A percentile compares a stretch with the other conserved stretches of the same genome.
These are phyloP conservation scores for Tetraodon nigroviridis DNA, from an alignment of 2,113 vertebrate species.

Conservation along the genomic window DNA sequence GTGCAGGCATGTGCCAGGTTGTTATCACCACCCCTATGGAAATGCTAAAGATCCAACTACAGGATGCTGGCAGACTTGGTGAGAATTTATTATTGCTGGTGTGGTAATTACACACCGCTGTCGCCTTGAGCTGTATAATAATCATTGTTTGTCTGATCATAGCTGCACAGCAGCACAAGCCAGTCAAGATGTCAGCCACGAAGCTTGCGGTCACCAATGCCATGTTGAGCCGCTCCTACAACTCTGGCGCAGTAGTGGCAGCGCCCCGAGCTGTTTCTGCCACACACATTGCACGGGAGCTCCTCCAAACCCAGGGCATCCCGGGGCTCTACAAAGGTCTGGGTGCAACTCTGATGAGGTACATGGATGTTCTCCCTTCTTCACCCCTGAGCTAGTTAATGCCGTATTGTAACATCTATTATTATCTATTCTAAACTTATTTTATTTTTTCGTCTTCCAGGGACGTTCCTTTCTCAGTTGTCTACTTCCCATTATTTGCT, in stretches of 20 bases:
- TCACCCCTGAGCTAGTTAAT: neutral
- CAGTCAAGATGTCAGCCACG: constrained; percentile 53
- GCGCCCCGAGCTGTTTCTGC: constrained; percentile 66
- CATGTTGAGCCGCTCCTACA: constrained; percentile 72
- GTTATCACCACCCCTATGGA: constrained; percentile 82
- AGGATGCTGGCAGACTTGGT: constrained; percentile 81
- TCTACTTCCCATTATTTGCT: constrained; percentile 82
- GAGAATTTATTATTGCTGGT: neutral
- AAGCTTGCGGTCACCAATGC: constrained; percentile 69
- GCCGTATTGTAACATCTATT: neutral
- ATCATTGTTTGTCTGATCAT: neutral
- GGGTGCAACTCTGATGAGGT: constrained; percentile 80
- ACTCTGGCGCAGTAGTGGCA: constrained; percentile 53
- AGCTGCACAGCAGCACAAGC: constrained; percentile 75
- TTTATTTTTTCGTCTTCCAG: constrained; percentile 47
- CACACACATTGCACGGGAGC: constrained; percentile 74
- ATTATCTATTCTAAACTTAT: neutral
- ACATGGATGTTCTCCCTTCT: constrained; percentile 1
- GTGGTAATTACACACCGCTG: neutral
- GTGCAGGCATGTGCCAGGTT: constrained; percentile 80
- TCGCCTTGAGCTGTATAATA: neutral
- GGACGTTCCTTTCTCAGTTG: constrained; percentile 79
- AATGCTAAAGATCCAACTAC: constrained; percentile 83
- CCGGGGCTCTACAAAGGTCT: constrained; percentile 79
- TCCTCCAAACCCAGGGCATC: constrained; percentile 73